Base-by-base conservation (phyloP, 2,113 vertebrate genomes). In the Seriola dumerili region DNA sequence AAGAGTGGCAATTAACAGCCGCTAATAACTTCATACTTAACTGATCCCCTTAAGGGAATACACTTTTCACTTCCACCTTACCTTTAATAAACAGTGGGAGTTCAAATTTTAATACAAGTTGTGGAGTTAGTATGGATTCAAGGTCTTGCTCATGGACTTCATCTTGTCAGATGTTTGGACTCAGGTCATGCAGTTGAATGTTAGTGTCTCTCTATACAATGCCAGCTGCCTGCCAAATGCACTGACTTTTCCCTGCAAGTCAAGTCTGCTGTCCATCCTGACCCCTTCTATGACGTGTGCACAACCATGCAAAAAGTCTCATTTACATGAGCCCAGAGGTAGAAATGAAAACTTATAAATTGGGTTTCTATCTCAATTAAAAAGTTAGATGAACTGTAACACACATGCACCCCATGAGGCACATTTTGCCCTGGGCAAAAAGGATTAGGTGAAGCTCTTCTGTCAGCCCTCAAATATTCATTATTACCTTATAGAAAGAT, bases 381-480 rank as follows among this genome's bases (percentile, higher is more conserved):
- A 92, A 92, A 91, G 85, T 92, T 90, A 88, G 88, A 93, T 85
- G 88, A 92, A 92, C 87, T 90, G 74, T 88, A 88, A 91, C 85
- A 86, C 83, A 83, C 83, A 87, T 78, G 62, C 69, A 84, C 78
- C 89, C 86, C 88, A 75, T 71, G 88, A 90, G 92, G 87, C 87
- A 71, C 59, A 85, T 86, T 83, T 82, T 91, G 90, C 93, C 91
- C 86, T 3, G 65, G 82, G 91, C 82, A 87, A 86, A 86, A 91
- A 86, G 86, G 90, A 92, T 93, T 92, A 90, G 91, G 89, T 89
- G 70, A 80, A 64, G 83, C 62, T 69, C 81, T 89, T 81, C 88
- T 85, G 85, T 93, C 90, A 88, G 76, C 63, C 74, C 80, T 94
- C 84, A 94, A 93, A 93, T 92, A 93, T 92, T 93, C 90, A 93